phyloP scores from a whole-genome alignment of 2,888 invertebrate species.

The Cartodere bifasciata region DNA sequence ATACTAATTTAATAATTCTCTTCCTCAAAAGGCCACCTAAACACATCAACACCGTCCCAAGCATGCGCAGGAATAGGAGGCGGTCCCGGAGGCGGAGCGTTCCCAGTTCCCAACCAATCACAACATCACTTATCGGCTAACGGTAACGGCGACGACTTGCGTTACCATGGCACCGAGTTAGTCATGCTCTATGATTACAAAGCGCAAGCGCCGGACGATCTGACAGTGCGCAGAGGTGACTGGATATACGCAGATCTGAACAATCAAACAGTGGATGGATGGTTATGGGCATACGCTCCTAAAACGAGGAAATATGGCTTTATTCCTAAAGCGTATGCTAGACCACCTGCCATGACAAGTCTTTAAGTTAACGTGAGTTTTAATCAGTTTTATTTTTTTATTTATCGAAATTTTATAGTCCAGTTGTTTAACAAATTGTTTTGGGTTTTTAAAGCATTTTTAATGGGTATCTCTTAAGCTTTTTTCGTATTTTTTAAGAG shows the following conservation, averaged over 20 bases:
- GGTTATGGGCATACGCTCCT: conserved; percentile 91
- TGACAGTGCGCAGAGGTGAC: conserved; percentile 81
- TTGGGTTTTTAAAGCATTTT: too few species aligned
- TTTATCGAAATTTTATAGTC: too few species aligned
- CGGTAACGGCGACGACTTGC: conserved; percentile 46
- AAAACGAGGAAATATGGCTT: conserved; percentile 88
- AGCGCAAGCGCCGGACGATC: conserved; percentile 86
- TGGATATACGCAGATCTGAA: conserved; percentile 92
- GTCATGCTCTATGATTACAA: conserved; percentile 94
- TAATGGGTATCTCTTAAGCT: too few species aligned
- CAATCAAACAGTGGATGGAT: conserved; percentile 89
- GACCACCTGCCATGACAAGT: conserved; percentile 85
- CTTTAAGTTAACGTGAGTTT: too few species aligned
- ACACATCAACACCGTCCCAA: conserved; percentile 27
- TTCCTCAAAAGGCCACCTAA: conserved; percentile 34
- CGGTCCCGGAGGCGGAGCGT: neutral
- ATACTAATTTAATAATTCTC: conserved; percentile 10
- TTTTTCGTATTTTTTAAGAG: too few species aligned
- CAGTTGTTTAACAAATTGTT: too few species aligned
- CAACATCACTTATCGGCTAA: conserved; percentile 26
- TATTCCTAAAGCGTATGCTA: conserved; percentile 87
- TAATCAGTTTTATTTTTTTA: too few species aligned
- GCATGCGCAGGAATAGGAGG: too few species aligned
- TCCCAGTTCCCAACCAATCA: conserved; percentile 8
- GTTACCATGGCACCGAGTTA: conserved; percentile 79